Evolutionary conservation across 2,797 vertebrate species (phyloP), one percentile per base, ranked within the genome.

Genomic region (Gobionotothen gibberifrons): DNA sequence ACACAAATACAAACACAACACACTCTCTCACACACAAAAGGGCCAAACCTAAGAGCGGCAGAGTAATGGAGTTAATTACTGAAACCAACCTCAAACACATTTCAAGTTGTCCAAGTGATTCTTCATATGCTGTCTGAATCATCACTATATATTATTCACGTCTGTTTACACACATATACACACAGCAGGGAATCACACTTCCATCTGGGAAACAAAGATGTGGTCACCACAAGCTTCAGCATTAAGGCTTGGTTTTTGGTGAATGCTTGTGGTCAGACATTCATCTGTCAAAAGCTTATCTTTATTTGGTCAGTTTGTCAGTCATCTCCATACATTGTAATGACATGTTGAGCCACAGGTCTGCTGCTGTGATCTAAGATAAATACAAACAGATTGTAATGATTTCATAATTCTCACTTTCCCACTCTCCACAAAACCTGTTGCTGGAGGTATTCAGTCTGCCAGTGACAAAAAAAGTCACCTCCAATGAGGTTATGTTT

Each of bases 91-190:
- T 39, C 32, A 51, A 66, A 46, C 63, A 60, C 21, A 39, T 42
- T 16, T 44, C 7, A 47, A 1, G 10, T 15, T 61, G 16, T 44
- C 15, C 57, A 19, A 39, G 5, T 32, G 40, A 10, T 10, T 65
- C 52, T 65, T 61, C 3, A 32, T 36, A 21, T 53, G 46, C 3
- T 9, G 15, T 8, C 7, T 64, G 53, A 72, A 48, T 74, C 46
- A 67, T 65, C 32, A 21, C 36, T 77, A 58, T 75, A 42, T 69
- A 47, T 57, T 58, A 59, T 54, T 53, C 47, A 59, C 1, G 0
- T 57, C 51, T 78, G 48, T 66, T 79, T 53, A 64, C 17, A 42
- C 57, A 52, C 49, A 51, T n/a, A 22, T 11, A 52, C 49, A 52
- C 9, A 57, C 42, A 11, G 61, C 0, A 32, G 55, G 62, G 49